Percentiles rank a stretch among this genome's conserved stretches.
Conservation (phyloP, 2,797 vertebrate species). For the Acanthiza pusilla region DNA sequence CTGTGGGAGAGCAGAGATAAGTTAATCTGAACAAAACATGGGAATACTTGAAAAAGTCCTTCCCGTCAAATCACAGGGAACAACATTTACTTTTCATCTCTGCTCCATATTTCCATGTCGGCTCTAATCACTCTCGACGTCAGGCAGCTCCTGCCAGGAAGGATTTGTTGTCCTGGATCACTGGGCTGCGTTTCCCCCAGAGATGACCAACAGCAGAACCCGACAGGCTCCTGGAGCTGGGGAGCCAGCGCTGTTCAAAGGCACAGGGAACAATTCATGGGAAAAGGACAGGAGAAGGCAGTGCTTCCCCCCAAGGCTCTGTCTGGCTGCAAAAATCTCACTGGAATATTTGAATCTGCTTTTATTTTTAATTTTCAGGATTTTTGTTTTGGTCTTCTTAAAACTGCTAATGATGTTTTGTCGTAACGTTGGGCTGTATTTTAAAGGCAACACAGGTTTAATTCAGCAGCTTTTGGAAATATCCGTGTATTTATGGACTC, state of each 20-base stretch:
- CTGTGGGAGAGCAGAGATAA: slow-evolving; percentile 1
- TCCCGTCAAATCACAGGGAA: neutral
- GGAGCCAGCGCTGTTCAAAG: neutral
- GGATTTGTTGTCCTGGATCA: neutral
- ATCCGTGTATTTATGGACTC: fast-evolving
- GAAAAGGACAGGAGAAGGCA: neutral
- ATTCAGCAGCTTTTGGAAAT: fast-evolving
- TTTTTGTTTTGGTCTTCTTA: neutral
- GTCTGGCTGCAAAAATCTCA: fast-evolving
- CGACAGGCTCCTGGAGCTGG: neutral
- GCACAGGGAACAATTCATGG: neutral
- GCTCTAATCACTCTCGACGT: neutral
- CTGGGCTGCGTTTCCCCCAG: neutral
- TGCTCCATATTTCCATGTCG: fast-evolving
- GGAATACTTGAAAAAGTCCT: neutral
- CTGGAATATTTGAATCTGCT: fast-evolving
- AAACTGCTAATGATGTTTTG: fast-evolving
- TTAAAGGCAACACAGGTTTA: fast-evolving
- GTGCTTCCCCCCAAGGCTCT: fast-evolving
- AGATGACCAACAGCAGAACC: neutral
- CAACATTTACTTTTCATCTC: neutral
- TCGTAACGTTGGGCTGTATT: fast-evolving
- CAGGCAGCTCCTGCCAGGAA: neutral
- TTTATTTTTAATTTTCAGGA: neutral
- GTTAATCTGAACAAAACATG: neutral